These are phyloP conservation scores for Hypocryptadius cinnamomeus DNA, from an alignment of 2,113 vertebrate species.

Conservation along the genomic window DNA sequence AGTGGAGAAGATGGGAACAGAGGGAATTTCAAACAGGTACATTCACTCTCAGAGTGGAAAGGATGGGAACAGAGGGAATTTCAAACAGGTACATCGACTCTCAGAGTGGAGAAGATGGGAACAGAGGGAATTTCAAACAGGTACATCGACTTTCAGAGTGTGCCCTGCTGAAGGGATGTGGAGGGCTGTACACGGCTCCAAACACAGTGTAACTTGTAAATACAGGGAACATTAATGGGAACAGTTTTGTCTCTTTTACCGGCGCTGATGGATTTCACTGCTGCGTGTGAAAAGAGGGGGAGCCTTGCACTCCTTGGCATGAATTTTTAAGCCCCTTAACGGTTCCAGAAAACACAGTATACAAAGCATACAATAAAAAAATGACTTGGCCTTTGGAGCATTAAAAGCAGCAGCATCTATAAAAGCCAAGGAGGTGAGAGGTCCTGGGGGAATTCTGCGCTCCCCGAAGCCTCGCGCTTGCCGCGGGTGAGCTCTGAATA, in stretches of 20 bases:
- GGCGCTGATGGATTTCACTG: not conserved
- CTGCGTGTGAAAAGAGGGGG: not conserved
- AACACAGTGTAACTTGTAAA: constrained; percentile 30
- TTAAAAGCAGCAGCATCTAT: not conserved
- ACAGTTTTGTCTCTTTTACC: constrained; percentile 30
- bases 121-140: constrained; percentile 18
- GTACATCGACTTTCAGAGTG: not conserved
- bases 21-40: constrained; percentile 19
- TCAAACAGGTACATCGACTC: not conserved
- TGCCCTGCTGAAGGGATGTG: not conserved
- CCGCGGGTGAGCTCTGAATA: not conserved
- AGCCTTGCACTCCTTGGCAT: not conserved
- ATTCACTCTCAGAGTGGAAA: not conserved
- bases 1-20: not conserved
- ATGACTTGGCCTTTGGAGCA: not conserved
- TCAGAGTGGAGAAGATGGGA: not conserved
- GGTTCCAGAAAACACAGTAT: not conserved
- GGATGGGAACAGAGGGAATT: no score
- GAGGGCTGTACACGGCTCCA: not conserved
- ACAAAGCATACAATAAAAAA: not conserved
- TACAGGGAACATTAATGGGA: constrained; percentile 23
- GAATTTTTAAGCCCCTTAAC: not conserved
- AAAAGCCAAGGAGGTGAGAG: not conserved
- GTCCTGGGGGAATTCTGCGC: not conserved
- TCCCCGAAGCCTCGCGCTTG: not conserved